A percentile compares a stretch with the other conserved stretches of the same genome.
Evolutionary conservation across 2,888 invertebrate species (phyloP).

Genomic region (Hololepta plana): DNA sequence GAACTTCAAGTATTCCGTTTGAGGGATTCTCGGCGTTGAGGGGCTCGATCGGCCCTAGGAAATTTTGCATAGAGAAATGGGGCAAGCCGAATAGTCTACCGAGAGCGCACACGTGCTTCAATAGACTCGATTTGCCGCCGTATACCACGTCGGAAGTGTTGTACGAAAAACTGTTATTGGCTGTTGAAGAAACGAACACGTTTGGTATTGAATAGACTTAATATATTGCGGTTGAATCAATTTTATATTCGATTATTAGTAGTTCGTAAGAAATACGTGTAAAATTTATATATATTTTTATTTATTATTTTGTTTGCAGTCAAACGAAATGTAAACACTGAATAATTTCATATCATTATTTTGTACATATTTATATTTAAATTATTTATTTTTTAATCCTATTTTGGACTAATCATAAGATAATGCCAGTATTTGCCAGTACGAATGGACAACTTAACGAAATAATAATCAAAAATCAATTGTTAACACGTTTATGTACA

Average conservation of each 20-base stretch:
- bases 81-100: conserved; percentile 87
- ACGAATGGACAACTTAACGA: no score
- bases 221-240: no score
- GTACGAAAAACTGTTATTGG: conserved; percentile 78
- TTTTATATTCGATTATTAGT: no score
- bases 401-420: background rate
- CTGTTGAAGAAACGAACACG: conserved; percentile 91
- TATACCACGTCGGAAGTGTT: conserved; percentile 85
- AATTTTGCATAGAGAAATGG: conserved; percentile 96
- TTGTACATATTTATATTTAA: conserved; percentile 1
- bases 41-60: conserved; percentile 87
- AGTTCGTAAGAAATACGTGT: no score
- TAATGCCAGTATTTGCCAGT: conserved; percentile 3
- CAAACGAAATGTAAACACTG: no score
- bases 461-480: no score
- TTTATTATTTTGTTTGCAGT: no score
- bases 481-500: no score
- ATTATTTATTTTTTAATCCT: conserved; percentile 1
- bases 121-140: conserved; percentile 87
- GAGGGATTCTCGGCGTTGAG: conserved; percentile 91
- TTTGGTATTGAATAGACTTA: conserved; percentile 80
- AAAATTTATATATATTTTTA: no score
- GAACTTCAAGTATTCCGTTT: conserved; percentile 93
- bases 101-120: conserved; percentile 95
- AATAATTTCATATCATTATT: conserved; percentile 1